Evolutionary conservation across 2,797 vertebrate species (phyloP).

Genomic region (Muraenolepis orangiensis): DNA sequence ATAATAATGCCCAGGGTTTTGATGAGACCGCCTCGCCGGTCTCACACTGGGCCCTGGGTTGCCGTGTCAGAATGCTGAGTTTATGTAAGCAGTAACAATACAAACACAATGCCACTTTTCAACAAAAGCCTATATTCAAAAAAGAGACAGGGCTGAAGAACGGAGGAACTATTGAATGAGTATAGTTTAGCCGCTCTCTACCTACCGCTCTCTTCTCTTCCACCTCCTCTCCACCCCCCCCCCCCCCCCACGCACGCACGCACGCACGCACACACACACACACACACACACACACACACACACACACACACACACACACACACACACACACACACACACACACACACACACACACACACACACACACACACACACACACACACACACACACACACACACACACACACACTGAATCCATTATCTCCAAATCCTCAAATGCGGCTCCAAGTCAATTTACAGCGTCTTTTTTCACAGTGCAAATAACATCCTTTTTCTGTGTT

Average conservation of each 20-base stretch:
- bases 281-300: too few species aligned
- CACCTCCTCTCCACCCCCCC: too few species aligned
- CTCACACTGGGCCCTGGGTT: not conserved
- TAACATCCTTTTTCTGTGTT: not conserved
- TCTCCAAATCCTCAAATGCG: slow-evolving; percentile 5
- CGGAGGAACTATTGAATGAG: not conserved
- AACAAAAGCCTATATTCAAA: not conserved
- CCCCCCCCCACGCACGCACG: too few species aligned
- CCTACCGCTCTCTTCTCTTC: too few species aligned
- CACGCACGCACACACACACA: too few species aligned
- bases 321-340: too few species aligned
- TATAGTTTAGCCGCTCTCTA: too few species aligned
- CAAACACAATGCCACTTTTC: too few species aligned
- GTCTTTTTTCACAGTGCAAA: slow-evolving; percentile 18
- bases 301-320: too few species aligned
- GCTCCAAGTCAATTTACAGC: slow-evolving; percentile 11
- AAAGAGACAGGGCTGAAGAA: not conserved
- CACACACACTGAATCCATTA: not conserved
- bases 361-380: too few species aligned
- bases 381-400: not conserved
- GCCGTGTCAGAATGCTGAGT: not conserved
- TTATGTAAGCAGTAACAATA: not conserved
- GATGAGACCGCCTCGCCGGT: not conserved
- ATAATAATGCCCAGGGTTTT: not conserved
- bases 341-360: too few species aligned